Evolutionary conservation across 2,797 vertebrate genomes (phyloP).

Genomic region (Leptoclinus maculatus): DNA sequence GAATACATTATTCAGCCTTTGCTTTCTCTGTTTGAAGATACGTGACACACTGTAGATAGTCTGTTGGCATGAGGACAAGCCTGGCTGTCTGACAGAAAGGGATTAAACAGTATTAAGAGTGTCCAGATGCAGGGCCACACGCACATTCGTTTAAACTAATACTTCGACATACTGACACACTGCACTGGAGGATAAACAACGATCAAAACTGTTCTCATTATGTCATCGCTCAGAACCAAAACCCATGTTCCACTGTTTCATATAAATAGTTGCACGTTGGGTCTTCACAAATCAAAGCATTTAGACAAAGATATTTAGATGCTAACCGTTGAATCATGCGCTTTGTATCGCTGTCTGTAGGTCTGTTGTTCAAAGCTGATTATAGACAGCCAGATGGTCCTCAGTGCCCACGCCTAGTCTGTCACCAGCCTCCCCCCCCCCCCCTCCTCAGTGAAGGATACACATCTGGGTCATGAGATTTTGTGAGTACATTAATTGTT

Average conservation of each 20-base stretch:
- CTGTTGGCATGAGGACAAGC: constrained; percentile 62
- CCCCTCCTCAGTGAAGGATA: constrained; percentile 18
- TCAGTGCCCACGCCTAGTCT: constrained; percentile 52
- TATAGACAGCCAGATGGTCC: constrained; percentile 77
- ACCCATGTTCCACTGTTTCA: background rate
- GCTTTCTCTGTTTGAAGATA: constrained; percentile 62
- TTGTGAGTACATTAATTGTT: constrained; percentile 12
- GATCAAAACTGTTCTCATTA: constrained; percentile 32
- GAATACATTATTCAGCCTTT: constrained; percentile 35
- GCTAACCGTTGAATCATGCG: constrained; percentile 11
- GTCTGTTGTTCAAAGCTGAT: constrained; percentile 79
- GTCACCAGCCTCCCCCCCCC: constrained; percentile 39
- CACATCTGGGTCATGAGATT: constrained; percentile 78
- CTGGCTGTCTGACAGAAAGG: constrained; percentile 62
- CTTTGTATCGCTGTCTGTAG: constrained; percentile 47
- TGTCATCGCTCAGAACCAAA: constrained; percentile 24
- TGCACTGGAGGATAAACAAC: constrained; percentile 41
- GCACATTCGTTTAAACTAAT: constrained; percentile 67
- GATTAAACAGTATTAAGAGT: constrained; percentile 83
- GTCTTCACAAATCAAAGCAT: background rate
- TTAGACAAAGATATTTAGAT: background rate
- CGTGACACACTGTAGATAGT: constrained; percentile 58
- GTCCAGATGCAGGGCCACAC: constrained; percentile 78
- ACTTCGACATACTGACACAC: constrained; percentile 65
- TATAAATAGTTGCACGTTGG: constrained; percentile 4